These are phyloP conservation scores for Cheilosia soror DNA, from an alignment of 2,888 invertebrate species.

Conservation along the genomic window DNA sequence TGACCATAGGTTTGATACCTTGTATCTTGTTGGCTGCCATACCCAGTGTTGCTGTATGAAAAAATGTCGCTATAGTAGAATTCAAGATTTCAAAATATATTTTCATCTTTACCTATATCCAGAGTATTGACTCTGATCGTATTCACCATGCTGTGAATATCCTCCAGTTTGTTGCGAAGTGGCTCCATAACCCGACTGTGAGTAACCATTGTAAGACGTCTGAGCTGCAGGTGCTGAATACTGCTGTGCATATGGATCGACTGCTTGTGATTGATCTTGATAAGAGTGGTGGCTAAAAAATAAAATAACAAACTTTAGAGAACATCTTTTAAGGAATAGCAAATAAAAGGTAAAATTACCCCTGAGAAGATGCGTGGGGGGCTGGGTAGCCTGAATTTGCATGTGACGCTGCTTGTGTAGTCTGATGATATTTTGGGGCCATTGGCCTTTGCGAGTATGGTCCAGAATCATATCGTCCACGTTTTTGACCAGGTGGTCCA, in stretches of 20 bases:
- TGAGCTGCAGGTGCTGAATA: slow-evolving; percentile 80
- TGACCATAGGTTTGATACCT: slow-evolving; percentile 83
- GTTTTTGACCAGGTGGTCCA: slow-evolving; percentile 83
- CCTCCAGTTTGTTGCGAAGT: slow-evolving; percentile 80
- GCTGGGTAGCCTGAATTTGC: slow-evolving; percentile 78
- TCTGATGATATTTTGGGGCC: slow-evolving; percentile 82
- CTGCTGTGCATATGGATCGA: slow-evolving; percentile 83
- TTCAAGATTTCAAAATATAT: neutral
- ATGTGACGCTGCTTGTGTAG: slow-evolving; percentile 80
- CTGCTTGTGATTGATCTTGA: slow-evolving; percentile 82
- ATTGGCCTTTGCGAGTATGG: slow-evolving; percentile 82
- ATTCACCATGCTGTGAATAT: slow-evolving; percentile 81
- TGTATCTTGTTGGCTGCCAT: slow-evolving; percentile 81
- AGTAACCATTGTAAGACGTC: slow-evolving; percentile 82
- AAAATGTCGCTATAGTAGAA: neutral
- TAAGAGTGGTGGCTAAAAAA: slow-evolving; percentile 82
- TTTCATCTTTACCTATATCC: slow-evolving; percentile 80
- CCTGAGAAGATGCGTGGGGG: slow-evolving; percentile 78
- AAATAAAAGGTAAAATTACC: slow-evolving; percentile 76
- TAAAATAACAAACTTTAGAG: neutral
- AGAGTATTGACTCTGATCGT: slow-evolving; percentile 83
- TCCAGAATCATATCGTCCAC: slow-evolving; percentile 83
- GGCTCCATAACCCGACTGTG: slow-evolving; percentile 81
- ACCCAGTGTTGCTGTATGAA: slow-evolving; percentile 79
- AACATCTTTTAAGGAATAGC: neutral